Base-by-base conservation (phyloP, 2,888 invertebrate species). In the Eumerus sabulonum region DNA sequence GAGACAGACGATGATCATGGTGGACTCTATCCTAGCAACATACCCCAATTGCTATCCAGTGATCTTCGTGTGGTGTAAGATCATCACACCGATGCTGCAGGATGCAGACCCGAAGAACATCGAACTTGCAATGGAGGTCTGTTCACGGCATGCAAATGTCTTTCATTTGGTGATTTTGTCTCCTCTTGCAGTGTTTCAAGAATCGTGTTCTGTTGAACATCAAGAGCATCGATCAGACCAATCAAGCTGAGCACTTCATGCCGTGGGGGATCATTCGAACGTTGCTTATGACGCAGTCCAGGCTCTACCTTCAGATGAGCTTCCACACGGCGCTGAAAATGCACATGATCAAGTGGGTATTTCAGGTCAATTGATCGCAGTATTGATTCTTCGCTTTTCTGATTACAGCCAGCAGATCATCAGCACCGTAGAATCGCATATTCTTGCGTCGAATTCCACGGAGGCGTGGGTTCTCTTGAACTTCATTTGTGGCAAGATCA, bases 391-490 rank as follows among this genome's bases (percentile, higher is more conserved):
- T 19, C n/a, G 12, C 38, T 14, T 38, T n/a, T 38, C 36, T 36
- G 11, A 36, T 82, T 83, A 14, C 35, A 88, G 88, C 19, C 66
- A 85, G 1, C 81, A 84, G 44, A 82, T 86, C 19, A 82, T 89
- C 2, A 83, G 85, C 19, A 84, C 85, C 0, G 85, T 89, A 35
- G 87, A 88, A 67, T 88, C 88, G 0, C 88, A 89, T 73, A 81
- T 88, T 16, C 81, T 85, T 14, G 87, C 88, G 0, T 84, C 86
- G 1, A 88, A 88, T 82, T 88, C 87, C 4, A 87, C 87, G 0
- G 89, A 89, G 73, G 88, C 89, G 1, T 89, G 89, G 88, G 84
- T 86, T 5, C 71, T 89, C 17, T 82, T 89, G 1, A 87, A 87
- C 74, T 87, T 88, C 13, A 85, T 88, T 47, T 86, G 86, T 5